phyloP scores from a whole-genome alignment of 2,888 invertebrate species.

The Cerastoderma edule region DNA sequence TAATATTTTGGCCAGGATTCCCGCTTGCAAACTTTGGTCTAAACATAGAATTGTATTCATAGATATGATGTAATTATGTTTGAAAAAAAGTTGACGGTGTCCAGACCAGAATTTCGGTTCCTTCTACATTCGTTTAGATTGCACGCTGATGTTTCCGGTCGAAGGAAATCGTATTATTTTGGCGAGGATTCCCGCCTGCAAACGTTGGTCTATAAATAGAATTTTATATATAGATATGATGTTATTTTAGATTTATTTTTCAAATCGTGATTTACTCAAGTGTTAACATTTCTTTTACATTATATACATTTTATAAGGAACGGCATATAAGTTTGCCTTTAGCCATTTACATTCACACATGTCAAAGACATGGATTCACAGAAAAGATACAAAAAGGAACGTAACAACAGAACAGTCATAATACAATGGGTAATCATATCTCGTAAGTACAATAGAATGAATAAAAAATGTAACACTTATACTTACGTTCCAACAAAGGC shows the following conservation, averaged over 20 bases:
- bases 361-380: no score
- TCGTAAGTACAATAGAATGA: not conserved
- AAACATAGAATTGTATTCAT: not conserved
- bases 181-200: not conserved
- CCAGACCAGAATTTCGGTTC: not conserved
- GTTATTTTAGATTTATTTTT: no score
- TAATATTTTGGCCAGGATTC: not conserved
- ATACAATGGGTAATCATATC: no score
- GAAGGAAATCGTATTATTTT: not conserved
- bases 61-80: no score
- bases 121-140: not conserved
- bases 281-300: no score
- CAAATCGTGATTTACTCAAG: no score
- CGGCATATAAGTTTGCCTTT: no score
- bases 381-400: no score
- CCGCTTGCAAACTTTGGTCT: not conserved
- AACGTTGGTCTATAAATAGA: not conserved
- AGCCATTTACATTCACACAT: no score
- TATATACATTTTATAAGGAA: no score
- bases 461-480: not conserved
- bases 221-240: no score
- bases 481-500: conserved; percentile 9
- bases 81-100: not conserved
- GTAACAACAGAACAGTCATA: no score
- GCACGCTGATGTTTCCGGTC: not conserved